Conservation (phyloP, 2,113 vertebrate species). For the Falcunculus frontatus region DNA sequence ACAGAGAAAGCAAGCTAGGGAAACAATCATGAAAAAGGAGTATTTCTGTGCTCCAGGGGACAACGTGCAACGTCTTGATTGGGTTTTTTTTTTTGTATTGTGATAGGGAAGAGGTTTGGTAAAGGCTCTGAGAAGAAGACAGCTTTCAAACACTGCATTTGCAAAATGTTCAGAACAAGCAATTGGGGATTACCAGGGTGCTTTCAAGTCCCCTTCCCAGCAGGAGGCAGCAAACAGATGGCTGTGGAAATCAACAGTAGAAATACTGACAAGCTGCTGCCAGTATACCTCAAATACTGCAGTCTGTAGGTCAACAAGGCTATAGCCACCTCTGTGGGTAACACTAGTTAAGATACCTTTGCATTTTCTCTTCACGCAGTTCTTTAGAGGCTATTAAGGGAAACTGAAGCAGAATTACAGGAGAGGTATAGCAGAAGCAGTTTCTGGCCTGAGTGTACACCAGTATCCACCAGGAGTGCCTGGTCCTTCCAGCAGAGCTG, state of each 20-base stretch:
- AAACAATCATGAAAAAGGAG: background rate
- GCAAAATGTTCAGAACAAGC: background rate
- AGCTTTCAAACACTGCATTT: background rate
- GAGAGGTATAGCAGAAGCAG: background rate
- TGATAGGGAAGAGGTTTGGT: background rate
- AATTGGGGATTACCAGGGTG: background rate
- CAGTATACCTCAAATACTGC: background rate
- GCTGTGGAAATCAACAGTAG: background rate
- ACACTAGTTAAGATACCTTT: background rate
- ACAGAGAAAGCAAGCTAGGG: background rate
- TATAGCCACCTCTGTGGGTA: background rate
- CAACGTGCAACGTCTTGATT: background rate
- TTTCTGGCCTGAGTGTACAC: background rate
- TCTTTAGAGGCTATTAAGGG: background rate
- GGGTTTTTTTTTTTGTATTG: background rate
- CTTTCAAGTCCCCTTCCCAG: background rate
- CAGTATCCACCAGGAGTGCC: background rate
- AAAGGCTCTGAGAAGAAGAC: background rate
- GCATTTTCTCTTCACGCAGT: background rate
- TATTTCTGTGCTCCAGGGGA: background rate
- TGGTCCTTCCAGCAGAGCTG: background rate
- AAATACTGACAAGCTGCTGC: background rate
- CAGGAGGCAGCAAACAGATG: background rate
- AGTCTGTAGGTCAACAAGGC: background rate
- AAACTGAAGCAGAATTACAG: background rate